phyloP scores from a whole-genome alignment of 2,113 vertebrate genomes.

The Petaurus breviceps region DNA sequence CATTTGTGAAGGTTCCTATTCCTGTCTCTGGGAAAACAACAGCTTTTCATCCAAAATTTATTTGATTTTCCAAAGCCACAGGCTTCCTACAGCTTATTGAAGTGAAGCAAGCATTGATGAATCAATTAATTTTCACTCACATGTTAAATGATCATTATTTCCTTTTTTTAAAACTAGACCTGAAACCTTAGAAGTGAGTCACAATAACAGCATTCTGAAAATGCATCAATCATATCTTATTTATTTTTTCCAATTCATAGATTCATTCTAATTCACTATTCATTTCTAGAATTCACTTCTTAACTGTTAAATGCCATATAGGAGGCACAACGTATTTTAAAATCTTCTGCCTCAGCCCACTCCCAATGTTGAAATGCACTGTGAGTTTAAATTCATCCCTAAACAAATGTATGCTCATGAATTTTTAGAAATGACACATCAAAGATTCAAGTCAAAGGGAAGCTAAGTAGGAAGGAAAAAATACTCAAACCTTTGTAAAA shows the following conservation, averaged over 20 bases:
- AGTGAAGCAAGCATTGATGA: slow-evolving; percentile 17
- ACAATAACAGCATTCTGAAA: slow-evolving; percentile 11
- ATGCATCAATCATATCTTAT: not conserved
- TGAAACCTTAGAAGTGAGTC: not conserved
- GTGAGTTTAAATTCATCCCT: not conserved
- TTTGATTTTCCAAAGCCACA: not conserved
- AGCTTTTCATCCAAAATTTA: slow-evolving; percentile 22
- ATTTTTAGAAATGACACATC: not conserved
- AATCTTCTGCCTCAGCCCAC: not conserved
- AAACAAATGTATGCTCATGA: not conserved
- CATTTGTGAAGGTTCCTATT: slow-evolving; percentile 7
- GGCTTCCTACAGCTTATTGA: slow-evolving; percentile 2
- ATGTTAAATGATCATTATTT: not conserved
- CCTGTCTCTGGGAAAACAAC: slow-evolving; percentile 25
- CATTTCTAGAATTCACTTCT: not conserved
- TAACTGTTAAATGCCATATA: not conserved
- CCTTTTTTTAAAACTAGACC: not conserved
- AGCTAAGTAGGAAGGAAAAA: not conserved
- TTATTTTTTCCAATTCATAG: not conserved
- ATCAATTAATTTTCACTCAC: not conserved
- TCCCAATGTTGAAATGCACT: not conserved
- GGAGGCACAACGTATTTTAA: not conserved
- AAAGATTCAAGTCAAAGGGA: not conserved
- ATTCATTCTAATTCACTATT: not conserved
- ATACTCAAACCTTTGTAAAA: not conserved